phyloP scores from a whole-genome alignment of 2,888 invertebrate species.

The Platycheirus rosarum region DNA sequence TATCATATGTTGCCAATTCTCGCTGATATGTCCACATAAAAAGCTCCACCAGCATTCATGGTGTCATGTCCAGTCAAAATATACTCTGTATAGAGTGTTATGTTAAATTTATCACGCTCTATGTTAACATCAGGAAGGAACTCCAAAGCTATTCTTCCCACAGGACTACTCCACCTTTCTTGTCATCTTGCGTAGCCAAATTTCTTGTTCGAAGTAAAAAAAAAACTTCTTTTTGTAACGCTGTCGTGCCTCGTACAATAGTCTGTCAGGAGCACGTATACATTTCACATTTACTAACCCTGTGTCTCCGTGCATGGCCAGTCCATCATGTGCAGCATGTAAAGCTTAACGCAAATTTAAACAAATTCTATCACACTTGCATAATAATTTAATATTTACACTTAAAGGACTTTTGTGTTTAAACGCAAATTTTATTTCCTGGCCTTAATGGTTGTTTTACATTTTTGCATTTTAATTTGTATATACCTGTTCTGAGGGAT shows the following conservation, averaged over 20 bases:
- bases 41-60: too few relatives aligned
- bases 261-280: background rate
- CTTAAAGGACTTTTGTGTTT: conserved; percentile 43
- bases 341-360: conserved; percentile 23
- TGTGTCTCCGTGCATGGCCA: background rate
- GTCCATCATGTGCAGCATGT: background rate
- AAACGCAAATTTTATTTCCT: conserved; percentile 37
- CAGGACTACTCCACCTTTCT: too few relatives aligned
- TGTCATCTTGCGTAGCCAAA: too few relatives aligned
- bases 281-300: conserved; percentile 16
- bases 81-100: too few relatives aligned
- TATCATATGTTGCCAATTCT: too few relatives aligned
- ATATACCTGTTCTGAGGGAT: conserved; percentile 32
- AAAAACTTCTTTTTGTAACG: too few relatives aligned
- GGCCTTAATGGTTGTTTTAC: conserved; percentile 45
- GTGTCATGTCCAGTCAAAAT: too few relatives aligned
- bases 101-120: too few relatives aligned
- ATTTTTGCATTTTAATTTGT: conserved; percentile 44
- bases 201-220: too few relatives aligned
- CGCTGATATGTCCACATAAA: too few relatives aligned
- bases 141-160: too few relatives aligned
- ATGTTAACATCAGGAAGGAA: too few relatives aligned
- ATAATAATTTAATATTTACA: conserved; percentile 52
- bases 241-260: background rate
- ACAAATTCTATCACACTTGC: conserved; percentile 40